phyloP scores from a whole-genome alignment of 2,113 vertebrate genomes.

The Scomber japonicus region DNA sequence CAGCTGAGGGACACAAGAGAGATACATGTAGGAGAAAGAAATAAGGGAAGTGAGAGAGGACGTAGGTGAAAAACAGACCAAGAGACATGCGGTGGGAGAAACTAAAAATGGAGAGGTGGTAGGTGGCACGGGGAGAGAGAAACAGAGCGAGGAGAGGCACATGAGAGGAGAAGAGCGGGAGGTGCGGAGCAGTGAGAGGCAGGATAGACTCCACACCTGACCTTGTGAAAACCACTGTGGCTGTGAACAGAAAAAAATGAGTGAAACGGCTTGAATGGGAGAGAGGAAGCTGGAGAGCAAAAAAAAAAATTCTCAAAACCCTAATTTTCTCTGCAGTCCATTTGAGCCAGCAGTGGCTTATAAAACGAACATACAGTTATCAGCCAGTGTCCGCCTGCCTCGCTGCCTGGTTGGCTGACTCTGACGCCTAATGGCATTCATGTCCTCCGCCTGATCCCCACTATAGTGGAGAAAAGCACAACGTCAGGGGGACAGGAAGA shows the following conservation, averaged over 20 bases:
- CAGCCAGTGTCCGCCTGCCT: conserved; percentile 47
- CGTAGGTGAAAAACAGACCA: conserved; percentile 24
- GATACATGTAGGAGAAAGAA: conserved; percentile 30
- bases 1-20: conserved; percentile 67
- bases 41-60: conserved; percentile 26
- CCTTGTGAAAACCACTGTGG: conserved; percentile 62
- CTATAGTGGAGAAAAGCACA: conserved; percentile 50
- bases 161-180: conserved; percentile 34
- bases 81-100: conserved; percentile 18
- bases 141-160: conserved; percentile 56
- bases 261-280: conserved; percentile 37
- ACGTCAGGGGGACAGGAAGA: conserved; percentile 48
- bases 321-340: conserved; percentile 65
- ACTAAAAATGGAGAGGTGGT: conserved; percentile 59
- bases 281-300: background rate
- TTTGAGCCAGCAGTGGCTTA: conserved; percentile 67
- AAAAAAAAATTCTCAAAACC: conserved; percentile 41
- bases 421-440: conserved; percentile 65
- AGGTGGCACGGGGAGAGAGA: conserved; percentile 28
- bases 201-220: conserved; percentile 59
- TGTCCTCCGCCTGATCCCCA: conserved; percentile 75
- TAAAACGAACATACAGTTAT: conserved; percentile 68
- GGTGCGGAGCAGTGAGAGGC: conserved; percentile 20
- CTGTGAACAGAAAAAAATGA: conserved; percentile 32
- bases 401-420: conserved; percentile 50